Evolutionary conservation across 2,113 vertebrate genomes (phyloP).

Genomic region (Scortum barcoo): DNA sequence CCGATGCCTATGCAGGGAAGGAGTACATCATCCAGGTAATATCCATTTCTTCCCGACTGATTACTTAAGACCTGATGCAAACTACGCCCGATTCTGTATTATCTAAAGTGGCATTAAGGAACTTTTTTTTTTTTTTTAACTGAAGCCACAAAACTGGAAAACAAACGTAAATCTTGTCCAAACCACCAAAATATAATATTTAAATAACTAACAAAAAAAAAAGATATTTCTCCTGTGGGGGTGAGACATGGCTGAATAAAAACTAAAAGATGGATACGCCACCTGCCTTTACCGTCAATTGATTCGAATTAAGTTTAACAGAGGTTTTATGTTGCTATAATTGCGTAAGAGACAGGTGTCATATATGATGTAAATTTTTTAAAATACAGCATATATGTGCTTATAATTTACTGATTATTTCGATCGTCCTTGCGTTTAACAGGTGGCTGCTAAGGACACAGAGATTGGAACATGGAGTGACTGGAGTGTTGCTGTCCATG

Average conservation of each 20-base stretch:
- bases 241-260: neutral
- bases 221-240: too few species aligned
- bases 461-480: conserved; percentile 98
- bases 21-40: conserved; percentile 96
- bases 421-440: neutral
- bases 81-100: neutral
- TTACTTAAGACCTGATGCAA: too few species aligned
- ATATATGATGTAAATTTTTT: too few species aligned
- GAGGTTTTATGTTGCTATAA: neutral
- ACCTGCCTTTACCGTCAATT: neutral
- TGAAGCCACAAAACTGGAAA: neutral
- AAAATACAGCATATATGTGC: too few species aligned
- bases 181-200: too few species aligned
- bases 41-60: neutral
- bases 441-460: conserved; percentile 96
- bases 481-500: conserved; percentile 96
- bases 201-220: neutral
- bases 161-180: neutral
- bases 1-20: conserved; percentile 94
- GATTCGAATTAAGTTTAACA: neutral
- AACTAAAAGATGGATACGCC: neutral
- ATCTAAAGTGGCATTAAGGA: neutral
- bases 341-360: neutral
- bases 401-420: neutral
- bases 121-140: neutral